These are phyloP conservation scores for Oegoconia quadripuncta DNA, from an alignment of 2,888 invertebrate species.

Conservation along the genomic window DNA sequence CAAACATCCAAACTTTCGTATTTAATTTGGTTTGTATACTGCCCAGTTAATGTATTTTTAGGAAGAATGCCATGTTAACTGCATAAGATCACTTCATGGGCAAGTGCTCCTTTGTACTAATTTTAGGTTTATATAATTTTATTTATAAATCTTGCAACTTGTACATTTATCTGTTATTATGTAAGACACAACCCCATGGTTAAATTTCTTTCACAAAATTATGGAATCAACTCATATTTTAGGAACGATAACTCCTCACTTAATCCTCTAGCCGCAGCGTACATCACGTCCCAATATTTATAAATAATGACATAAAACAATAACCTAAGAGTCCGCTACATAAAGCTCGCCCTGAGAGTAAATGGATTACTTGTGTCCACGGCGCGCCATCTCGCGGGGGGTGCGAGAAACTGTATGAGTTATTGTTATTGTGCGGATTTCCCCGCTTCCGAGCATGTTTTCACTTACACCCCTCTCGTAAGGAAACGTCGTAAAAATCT, in stretches of 20 bases:
- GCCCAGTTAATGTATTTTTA: too few species aligned
- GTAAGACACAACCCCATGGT: too few species aligned
- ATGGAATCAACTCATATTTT: too few species aligned
- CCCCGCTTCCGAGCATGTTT: slow-evolving; percentile 71
- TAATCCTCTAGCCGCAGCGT: slow-evolving; percentile 44
- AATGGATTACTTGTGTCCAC: slow-evolving; percentile 78
- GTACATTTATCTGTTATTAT: too few species aligned
- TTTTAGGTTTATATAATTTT: too few species aligned
- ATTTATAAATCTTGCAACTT: too few species aligned
- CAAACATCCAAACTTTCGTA: too few species aligned
- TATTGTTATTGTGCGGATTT: slow-evolving; percentile 76
- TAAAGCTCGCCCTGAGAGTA: slow-evolving; percentile 76
- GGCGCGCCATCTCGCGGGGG: slow-evolving; percentile 73
- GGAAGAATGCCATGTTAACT: too few species aligned
- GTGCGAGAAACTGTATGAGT: slow-evolving; percentile 64
- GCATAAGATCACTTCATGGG: too few species aligned
- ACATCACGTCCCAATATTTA: slow-evolving; percentile 62
- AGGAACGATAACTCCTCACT: slow-evolving; percentile 28
- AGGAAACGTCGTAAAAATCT: slow-evolving; percentile 66
- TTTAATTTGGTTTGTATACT: too few species aligned
- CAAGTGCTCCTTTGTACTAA: too few species aligned
- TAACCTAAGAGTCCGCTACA: slow-evolving; percentile 70
- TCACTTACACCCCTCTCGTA: slow-evolving; percentile 74
- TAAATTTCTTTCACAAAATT: too few species aligned
- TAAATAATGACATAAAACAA: slow-evolving; percentile 75